Evolutionary conservation across 2,113 vertebrate genomes (phyloP).

Genomic region (Silurus glanis): DNA sequence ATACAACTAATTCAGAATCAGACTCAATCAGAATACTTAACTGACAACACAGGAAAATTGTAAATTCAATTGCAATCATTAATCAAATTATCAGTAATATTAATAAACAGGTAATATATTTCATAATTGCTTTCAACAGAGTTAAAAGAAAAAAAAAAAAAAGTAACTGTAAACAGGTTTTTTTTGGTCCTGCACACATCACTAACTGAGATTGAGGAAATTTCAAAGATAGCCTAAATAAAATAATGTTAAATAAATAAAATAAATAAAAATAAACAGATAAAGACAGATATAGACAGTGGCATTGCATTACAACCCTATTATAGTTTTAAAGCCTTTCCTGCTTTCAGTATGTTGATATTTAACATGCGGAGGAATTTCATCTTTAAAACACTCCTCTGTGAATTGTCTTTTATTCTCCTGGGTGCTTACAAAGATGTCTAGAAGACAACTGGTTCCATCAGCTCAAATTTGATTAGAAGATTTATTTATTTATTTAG

Average conservation of each 20-base stretch:
- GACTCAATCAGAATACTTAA: too few relatives aligned
- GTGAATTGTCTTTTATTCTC: not conserved
- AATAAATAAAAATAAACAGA: not conserved
- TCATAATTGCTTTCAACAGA: not conserved
- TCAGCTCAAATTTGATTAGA: not conserved
- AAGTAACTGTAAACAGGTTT: too few relatives aligned
- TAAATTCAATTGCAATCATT: too few relatives aligned
- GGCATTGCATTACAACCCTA: not conserved
- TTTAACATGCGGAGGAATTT: not conserved
- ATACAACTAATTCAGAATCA: too few relatives aligned
- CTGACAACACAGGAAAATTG: too few relatives aligned
- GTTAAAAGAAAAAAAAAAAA: not conserved
- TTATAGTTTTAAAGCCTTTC: not conserved
- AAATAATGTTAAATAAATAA: not conserved
- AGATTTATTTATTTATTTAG: not conserved
- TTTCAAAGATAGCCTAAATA: not conserved
- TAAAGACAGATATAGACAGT: not conserved
- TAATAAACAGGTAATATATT: too few relatives aligned
- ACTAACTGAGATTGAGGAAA: not conserved
- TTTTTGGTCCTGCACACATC: not conserved
- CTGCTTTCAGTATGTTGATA: not conserved
- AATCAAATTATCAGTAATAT: too few relatives aligned
- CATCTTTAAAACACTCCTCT: not conserved
- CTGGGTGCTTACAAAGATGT: not conserved
- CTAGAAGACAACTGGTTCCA: not conserved